phyloP scores from a whole-genome alignment of 2,888 invertebrate species.

The Drosophila putrida region DNA sequence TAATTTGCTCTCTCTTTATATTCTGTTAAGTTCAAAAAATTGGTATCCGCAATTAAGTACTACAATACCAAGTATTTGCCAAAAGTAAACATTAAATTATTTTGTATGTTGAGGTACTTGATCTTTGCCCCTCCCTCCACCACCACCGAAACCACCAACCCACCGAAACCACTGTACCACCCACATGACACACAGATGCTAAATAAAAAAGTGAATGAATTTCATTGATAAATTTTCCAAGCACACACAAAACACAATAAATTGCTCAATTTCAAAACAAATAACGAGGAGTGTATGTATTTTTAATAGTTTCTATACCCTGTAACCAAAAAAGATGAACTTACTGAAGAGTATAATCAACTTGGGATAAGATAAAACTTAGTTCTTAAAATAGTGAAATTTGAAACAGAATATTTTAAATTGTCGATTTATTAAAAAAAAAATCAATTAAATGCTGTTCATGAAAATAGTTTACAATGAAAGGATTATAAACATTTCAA shows the following conservation, averaged over 20 bases:
- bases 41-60: slow-evolving; percentile 29
- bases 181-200: slow-evolving; percentile 48
- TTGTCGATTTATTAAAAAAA: too few species aligned
- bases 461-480: too few species aligned
- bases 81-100: slow-evolving; percentile 51
- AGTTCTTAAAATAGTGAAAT: too few species aligned
- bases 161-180: neutral
- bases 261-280: slow-evolving; percentile 57
- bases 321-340: neutral
- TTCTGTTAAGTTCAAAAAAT: slow-evolving; percentile 2
- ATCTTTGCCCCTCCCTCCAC: slow-evolving; percentile 11
- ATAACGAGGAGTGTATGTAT: slow-evolving; percentile 36
- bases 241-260: slow-evolving; percentile 37
- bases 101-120: slow-evolving; percentile 7
- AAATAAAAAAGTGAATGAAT: slow-evolving; percentile 20
- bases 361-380: too few species aligned
- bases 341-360: too few species aligned
- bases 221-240: slow-evolving; percentile 66
- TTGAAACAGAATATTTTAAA: too few species aligned
- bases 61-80: slow-evolving; percentile 19
- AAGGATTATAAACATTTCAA: too few species aligned
- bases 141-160: neutral
- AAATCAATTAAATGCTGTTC: too few species aligned
- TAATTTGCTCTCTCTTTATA: slow-evolving; percentile 3
- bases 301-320: slow-evolving; percentile 34